Base-by-base conservation (phyloP, 2,797 vertebrate species). In the Pseudochirops corinnae region DNA sequence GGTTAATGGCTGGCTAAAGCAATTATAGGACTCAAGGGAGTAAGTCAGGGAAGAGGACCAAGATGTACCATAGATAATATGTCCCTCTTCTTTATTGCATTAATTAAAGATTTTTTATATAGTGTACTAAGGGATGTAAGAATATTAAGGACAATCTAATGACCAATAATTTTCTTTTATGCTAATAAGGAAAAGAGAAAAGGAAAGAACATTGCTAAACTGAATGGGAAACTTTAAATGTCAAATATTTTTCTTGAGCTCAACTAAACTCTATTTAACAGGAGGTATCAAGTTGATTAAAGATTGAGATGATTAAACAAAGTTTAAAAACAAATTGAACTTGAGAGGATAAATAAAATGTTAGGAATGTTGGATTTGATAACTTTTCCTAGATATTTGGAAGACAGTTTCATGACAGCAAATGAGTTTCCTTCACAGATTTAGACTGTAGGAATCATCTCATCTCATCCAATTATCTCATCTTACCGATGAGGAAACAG, bases 1-100 rank as follows among this genome's bases (percentile, higher is more conserved):
- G 94, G 95, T 96, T 95, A 97, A 96, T 96, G 95, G 95, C 93
- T 96, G 94, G 93, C 96, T 97, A 93, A 95, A 96, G 95, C 92
- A 93, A 95, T 97, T 95, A 95, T 28, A 95, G 97, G 74, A 94
- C 94, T 91, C 95, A 21, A 1, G 95, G 96, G 96, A 96, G 95
- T 90, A 82, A 91, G 55, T 56, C 21, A 50, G 58, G 14, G 92
- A 91, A 95, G 93, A 94, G 31, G 56, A 46, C 92, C 39, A 62
- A 56, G 96, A 92, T 0, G 56, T 26, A 29, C 52, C 29, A 16
- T 31, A 0, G 5, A 50, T 67, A 90, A 74, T 12, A 28, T 0
- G 33, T 3, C 46, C 57, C 50, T 94, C 92, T 92, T 91, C 93
- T 96, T 96, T 93, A 94, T 52, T 82, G 95, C 56, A 92, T 56